Evolutionary conservation across 64 coral and sea anemone species (phyloP), one percentile per base, ranked within the genome.

Genomic region (Platygyra sinensis): DNA sequence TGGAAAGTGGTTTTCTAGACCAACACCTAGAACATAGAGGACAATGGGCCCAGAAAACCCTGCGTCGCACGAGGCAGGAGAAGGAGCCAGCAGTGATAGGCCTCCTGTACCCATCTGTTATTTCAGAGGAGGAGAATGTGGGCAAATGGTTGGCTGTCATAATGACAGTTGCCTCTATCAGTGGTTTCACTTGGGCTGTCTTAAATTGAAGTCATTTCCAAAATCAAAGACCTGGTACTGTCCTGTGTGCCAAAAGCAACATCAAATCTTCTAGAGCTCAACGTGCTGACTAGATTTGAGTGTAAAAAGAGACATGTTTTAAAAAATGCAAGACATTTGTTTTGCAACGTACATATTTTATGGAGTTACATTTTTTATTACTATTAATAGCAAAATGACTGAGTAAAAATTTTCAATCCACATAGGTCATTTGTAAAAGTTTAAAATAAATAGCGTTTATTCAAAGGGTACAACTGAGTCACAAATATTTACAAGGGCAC

Each of bases 1-100:
- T 92, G 90, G 54, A 52, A 92, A 42, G 60, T 92, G 65, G 64
- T 92, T 39, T 36, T 91, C 89, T 5, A 86, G 79, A 87, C 61
- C 83, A 61, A 20, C 25, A 20, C 74, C 60, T 36, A 3, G 1
- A 36, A 36, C 33, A 36, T 3, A 36, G 33, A 36, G 33, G 33
- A 36, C 33, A 36, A 36, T 36, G 33, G 33, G 33, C 33, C 33
- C 33, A 36, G 33, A 36, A 36, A 36, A 36, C 33, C 33, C 33
- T 36, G 33, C 3, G 33, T 1, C 33, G 3, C 33, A 36, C 33
- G 33, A 36, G 33, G 33, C 64, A 86, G n/a, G 18, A 52, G 71
- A 72, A 72, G 36, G 59, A 62, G 3, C 1, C 33, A 36, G 33
- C 33, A 64, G 62, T 24, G 22, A 24, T 54, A 13, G 13, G 52